Evolutionary conservation across 2,888 invertebrate species (phyloP), one percentile per base, ranked within the genome.

Genomic region (Metallyticus violacea): DNA sequence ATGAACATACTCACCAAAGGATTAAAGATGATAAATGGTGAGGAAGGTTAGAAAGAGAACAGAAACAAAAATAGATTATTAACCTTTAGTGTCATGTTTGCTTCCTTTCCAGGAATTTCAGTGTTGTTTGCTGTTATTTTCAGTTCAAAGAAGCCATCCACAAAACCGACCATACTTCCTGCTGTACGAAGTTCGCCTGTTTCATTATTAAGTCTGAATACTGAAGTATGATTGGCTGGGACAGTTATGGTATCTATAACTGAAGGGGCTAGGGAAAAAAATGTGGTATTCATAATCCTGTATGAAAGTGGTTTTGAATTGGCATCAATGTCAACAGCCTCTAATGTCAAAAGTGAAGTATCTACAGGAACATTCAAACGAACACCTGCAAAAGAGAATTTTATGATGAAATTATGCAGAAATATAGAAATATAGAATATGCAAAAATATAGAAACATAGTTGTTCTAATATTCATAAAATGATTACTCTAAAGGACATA

Each of bases 301-400:
- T 96, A 95, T n/a, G 92, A 91, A 9, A 96, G 94, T 0, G 95
- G 94, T 1, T 93, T 90, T 0, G 96, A 94, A 85, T 95, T 94
- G 0, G 95, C 93, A 89, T 97, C 97, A 0, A 92, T 92, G 90
- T 97, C 97, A 2, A 90, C 92, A 0, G 96, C 96, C 29, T 93
- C 94, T 3, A 96, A 91, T 0, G 94, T 94, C 0, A 95, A 94
- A 40, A 97, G 93, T 25, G 94, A 93, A 0, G 96, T 96, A 88
- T 96, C 96, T 29, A 96, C 93, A 0, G 96, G 95, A 0, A 96
- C 95, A 90, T 96, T 96, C 1, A 96, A 92, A 79, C 96, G 93
- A 0, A 97, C 96, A 1, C 96, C 92, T 91, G 87, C 25, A 86
- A 82, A 26, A 87, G 79, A 78, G 0, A 62, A 62, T 27, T n/a